A percentile compares a stretch with the other conserved stretches of the same genome.
Conservation (phyloP, 1,140 invertebrate species). For the Euwallacea fornicatus region DNA sequence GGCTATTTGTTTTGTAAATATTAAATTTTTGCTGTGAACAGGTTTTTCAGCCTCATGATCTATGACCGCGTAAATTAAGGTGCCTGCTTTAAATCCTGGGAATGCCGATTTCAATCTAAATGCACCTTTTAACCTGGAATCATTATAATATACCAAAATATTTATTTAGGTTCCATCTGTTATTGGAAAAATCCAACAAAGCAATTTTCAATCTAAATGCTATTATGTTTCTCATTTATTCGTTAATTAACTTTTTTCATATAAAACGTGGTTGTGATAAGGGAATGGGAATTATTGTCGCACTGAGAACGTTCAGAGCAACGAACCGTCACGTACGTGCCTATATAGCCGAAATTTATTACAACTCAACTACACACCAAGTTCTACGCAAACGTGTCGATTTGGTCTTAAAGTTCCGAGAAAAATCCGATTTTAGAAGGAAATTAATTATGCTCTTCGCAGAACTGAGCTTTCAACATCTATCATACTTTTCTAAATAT, state of each 20-base stretch:
- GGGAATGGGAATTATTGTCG: conserved; percentile 13
- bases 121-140: too few relatives aligned
- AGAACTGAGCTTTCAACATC: too few relatives aligned
- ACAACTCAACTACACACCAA: conserved; percentile 11
- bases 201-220: conserved; percentile 11
- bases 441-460: too few relatives aligned
- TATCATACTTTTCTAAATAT: too few relatives aligned
- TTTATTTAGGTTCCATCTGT: too few relatives aligned
- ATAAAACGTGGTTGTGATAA: conserved; percentile 10
- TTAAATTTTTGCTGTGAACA: neutral
- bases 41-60: too few relatives aligned
- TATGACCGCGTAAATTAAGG: too few relatives aligned
- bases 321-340: conserved; percentile 16
- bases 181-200: too few relatives aligned
- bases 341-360: conserved; percentile 14
- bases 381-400: conserved; percentile 12
- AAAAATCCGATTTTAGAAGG: too few relatives aligned
- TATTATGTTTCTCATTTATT: conserved; percentile 1
- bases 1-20: neutral
- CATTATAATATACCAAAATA: too few relatives aligned
- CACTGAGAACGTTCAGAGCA: conserved; percentile 7
- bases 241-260: conserved; percentile 25
- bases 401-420: neutral
- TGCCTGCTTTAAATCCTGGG: too few relatives aligned
- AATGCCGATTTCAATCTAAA: too few relatives aligned